Evolutionary conservation across 2,888 invertebrate species (phyloP), one percentile per base, ranked within the genome.

Genomic region (Xylocampa areola): DNA sequence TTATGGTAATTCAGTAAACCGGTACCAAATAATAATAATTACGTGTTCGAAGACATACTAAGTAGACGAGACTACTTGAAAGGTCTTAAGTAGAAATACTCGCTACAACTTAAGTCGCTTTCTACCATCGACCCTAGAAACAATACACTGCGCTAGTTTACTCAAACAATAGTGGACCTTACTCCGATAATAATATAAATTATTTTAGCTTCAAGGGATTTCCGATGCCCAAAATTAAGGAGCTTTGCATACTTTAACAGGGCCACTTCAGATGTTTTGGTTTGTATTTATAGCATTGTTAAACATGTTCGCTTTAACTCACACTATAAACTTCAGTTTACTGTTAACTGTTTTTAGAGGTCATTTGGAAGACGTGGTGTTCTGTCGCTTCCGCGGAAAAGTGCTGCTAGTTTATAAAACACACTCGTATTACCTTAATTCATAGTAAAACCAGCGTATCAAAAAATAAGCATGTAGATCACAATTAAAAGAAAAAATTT

Each of bases 101-200:
- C 37, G 39, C 60, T 50, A 60, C 71, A 71, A 69, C 66, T 61
- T 67, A 61, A 66, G 50, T 58, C 45, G 50, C 66, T 71, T 71
- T 71, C 58, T 45, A 43, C 40, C 39, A 21, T 25, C 50, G 35
- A 47, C 52, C 48, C 47, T 50, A 59, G 29, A n/a, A 66, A 66
- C 43, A 52, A 55, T 58, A 58, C 58, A 51, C 14, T 35, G n/a
- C 13, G 21, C 11, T 32, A 41, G 11, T 49, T 50, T 7, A 1
- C 10, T 8, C 25, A 48, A 21, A 25, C 48, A 30, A 61, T 47
- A 52, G 6, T 33, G 13, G 19, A 13, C 39, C 21, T 57, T 61
- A 48, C 0, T 0, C 0, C 0, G 0, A 0, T 23, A 0, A n/a
- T 4, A 32, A 59, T 36, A 65, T 21, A 27, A 51, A 11, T 39